Evolutionary conservation across 2,797 vertebrate genomes (phyloP).

Genomic region (Cuculus canorus): DNA sequence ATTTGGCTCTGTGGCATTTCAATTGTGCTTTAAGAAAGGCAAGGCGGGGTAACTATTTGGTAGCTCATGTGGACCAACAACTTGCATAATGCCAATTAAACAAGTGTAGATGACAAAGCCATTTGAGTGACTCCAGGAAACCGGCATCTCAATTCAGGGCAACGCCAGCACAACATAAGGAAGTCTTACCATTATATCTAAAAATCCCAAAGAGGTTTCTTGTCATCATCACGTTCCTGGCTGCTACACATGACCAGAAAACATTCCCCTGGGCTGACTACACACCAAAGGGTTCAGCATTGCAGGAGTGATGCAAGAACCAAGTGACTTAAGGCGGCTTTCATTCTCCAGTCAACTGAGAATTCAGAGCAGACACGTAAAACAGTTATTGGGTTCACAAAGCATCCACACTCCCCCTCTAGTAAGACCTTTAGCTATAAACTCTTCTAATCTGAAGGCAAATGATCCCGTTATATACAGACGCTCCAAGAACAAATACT

Average conservation of each 20-base stretch:
- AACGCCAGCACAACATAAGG: not conserved
- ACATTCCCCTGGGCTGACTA: not conserved
- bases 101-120: not conserved
- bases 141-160: fast-evolving
- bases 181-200: not conserved
- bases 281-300: not conserved
- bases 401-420: not conserved
- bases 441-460: not conserved
- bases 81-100: not conserved
- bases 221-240: not conserved
- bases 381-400: not conserved
- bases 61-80: not conserved
- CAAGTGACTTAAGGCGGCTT: not conserved
- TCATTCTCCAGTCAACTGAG: not conserved
- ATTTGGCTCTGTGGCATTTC: not conserved
- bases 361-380: not conserved
- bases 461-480: not conserved
- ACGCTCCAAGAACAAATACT: not conserved
- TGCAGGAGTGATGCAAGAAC: not conserved
- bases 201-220: not conserved
- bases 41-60: not conserved
- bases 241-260: not conserved
- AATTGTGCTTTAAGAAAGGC: not conserved
- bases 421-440: not conserved
- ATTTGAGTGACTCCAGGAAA: not conserved